Percentiles rank a stretch among this genome's conserved stretches.
phyloP scores from a whole-genome alignment of 2,888 invertebrate species.

The Trichopoda pennipes region DNA sequence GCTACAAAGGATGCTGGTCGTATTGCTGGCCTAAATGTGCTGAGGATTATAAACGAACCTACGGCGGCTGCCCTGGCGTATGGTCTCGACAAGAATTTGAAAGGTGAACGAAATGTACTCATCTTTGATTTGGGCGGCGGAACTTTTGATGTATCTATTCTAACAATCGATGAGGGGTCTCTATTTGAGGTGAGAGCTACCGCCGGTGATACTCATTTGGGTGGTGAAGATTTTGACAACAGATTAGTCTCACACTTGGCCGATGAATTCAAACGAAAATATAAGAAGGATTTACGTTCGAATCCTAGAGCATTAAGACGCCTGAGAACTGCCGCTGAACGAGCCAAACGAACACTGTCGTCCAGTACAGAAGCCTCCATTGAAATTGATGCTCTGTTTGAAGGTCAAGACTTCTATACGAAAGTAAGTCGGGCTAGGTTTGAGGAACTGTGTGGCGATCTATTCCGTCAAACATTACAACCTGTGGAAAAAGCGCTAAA shows the following conservation, averaged over 20 bases:
- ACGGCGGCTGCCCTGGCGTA: conserved; percentile 96
- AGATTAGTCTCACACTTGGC: conserved; percentile 92
- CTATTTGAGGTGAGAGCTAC: conserved; percentile 97
- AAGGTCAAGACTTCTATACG: conserved; percentile 88
- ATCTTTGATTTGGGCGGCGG: conserved; percentile 87
- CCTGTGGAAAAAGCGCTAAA: conserved; percentile 90
- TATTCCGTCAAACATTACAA: conserved; percentile 87
- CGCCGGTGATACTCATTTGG: conserved; percentile 96
- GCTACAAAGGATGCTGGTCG: conserved; percentile 97
- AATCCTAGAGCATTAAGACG: conserved; percentile 87
- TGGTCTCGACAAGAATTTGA: conserved; percentile 92
- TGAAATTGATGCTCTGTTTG: conserved; percentile 88
- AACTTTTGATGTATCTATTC: conserved; percentile 96
- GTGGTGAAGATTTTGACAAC: conserved; percentile 96
- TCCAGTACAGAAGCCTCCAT: conserved; percentile 89
- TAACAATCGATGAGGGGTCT: conserved; percentile 94
- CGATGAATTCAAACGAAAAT: conserved; percentile 92
- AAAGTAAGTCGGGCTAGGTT: conserved; percentile 87
- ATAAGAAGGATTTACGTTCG: conserved; percentile 85
- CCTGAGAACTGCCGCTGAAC: conserved; percentile 88
- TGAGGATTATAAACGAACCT: conserved; percentile 95
- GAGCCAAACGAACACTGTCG: conserved; percentile 89
- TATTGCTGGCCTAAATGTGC: conserved; percentile 93
- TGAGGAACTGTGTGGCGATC: conserved; percentile 87
- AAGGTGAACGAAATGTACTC: conserved; percentile 90